Base-by-base conservation (phyloP, 2,797 vertebrate genomes). In the Triplophysa yarkandensis region DNA sequence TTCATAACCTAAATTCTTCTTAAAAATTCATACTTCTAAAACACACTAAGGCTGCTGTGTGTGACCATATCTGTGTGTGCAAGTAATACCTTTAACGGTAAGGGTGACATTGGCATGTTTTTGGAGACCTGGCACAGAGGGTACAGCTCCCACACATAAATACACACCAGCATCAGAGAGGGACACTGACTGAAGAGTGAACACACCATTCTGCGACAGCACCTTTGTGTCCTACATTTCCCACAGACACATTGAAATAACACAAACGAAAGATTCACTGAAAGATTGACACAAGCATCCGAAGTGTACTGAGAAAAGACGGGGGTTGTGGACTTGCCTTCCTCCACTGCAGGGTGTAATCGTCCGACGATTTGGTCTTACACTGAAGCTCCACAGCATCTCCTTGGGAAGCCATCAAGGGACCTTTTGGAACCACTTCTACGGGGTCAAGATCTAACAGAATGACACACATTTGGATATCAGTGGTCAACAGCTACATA, bases 91-190 rank as follows among this genome's bases (percentile, higher is more conserved):
- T 92, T 86, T 83, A 41, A 97, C 91, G 2, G 82, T 83, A 67
- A 97, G 84, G 73, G 77, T 88, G 78, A 95, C 78, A 2, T 70
- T 86, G 43, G 81, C 77, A 7, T 86, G 71, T 36, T 83, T 84
- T 0, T 63, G 85, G 21, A 96, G 88, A 46, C 93, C 91, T 0
- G 92, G 90, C 14, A 96, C 89, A 0, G 84, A 84, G 23, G 91
- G 87, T 44, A 93, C 86, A 0, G 86, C 87, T 32, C 91, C 93
- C 58, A 92, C 88, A 61, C 95, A 97, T 3, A 77, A 36, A 61
- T 96, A 97, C 9, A 84, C 84, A 19, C 95, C 95, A 0, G 89
- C 86, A 0, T 92, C 78, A 6, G 86, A 80, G 32, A 93, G 92
- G 50, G 87, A 80, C 41, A 90, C 71, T 0, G 77, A 43, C 17